A percentile compares a stretch with the other conserved stretches of the same genome.
Evolutionary conservation across 1,140 invertebrate species (phyloP).

Genomic region (Drosophila dunni): DNA sequence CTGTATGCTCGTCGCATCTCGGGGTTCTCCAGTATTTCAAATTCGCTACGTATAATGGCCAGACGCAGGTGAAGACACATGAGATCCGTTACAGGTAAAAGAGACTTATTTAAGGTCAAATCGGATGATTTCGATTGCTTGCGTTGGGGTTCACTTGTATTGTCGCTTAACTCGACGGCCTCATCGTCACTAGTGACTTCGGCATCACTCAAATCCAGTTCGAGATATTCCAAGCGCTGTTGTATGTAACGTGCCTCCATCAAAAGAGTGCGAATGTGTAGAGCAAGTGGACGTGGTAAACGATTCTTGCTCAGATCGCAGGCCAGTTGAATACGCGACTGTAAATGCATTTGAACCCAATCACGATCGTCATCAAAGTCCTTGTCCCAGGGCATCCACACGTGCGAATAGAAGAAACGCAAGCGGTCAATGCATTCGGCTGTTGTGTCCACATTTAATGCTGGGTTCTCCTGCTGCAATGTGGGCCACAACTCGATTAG

Average conservation of each 20-base stretch:
- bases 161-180: slow-evolving; percentile 56
- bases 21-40: slow-evolving; percentile 87
- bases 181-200: slow-evolving; percentile 74
- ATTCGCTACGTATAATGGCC: slow-evolving; percentile 87
- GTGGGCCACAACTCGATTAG: slow-evolving; percentile 87
- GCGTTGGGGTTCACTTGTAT: slow-evolving; percentile 33
- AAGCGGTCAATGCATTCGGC: slow-evolving; percentile 86
- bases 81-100: slow-evolving; percentile 83
- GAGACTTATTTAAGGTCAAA: slow-evolving; percentile 64
- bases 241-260: slow-evolving; percentile 86
- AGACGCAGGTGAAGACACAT: slow-evolving; percentile 86
- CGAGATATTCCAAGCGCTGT: slow-evolving; percentile 85
- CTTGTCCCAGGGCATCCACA: slow-evolving; percentile 88
- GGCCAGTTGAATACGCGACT: slow-evolving; percentile 86
- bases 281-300: slow-evolving; percentile 84
- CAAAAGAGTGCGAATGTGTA: slow-evolving; percentile 86
- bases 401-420: slow-evolving; percentile 87
- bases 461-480: slow-evolving; percentile 85
- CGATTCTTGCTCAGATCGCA: slow-evolving; percentile 86
- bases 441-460: slow-evolving; percentile 84
- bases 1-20: slow-evolving; percentile 85
- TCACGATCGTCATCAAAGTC: slow-evolving; percentile 86
- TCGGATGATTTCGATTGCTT: slow-evolving; percentile 40
- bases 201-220: slow-evolving; percentile 85
- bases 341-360: slow-evolving; percentile 86